These are phyloP conservation scores for Dolichopus griseipennis DNA, from an alignment of 2,888 invertebrate genomes.

Conservation along the genomic window DNA sequence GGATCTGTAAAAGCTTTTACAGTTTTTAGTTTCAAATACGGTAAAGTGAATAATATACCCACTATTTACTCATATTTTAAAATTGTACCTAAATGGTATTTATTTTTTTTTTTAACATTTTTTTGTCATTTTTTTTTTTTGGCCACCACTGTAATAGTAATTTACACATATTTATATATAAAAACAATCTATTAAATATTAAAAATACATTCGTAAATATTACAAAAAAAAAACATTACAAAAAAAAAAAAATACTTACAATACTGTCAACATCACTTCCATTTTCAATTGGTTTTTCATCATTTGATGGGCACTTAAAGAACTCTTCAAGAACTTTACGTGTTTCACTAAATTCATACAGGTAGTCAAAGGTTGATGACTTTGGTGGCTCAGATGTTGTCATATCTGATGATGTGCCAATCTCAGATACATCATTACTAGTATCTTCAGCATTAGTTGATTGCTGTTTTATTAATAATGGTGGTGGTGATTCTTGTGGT, in stretches of 20 bases:
- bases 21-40: too few species aligned
- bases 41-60: too few species aligned
- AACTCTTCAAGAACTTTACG: conserved; percentile 85
- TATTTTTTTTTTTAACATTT: too few species aligned
- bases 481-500: conserved; percentile 35
- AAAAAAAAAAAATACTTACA: conserved; percentile 29
- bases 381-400: conserved; percentile 40
- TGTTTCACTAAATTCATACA: conserved; percentile 86
- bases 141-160: not conserved
- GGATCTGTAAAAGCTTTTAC: too few species aligned
- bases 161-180: too few species aligned
- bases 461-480: conserved; percentile 23
- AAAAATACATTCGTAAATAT: not conserved
- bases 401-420: conserved; percentile 42
- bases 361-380: conserved; percentile 70
- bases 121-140: too few species aligned
- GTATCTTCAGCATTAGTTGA: conserved; percentile 42
- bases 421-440: conserved; percentile 44
- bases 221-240: too few species aligned
- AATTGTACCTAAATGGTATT: too few species aligned
- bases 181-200: too few species aligned
- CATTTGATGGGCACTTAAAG: conserved; percentile 68
- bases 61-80: too few species aligned
- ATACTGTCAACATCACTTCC: conserved; percentile 43
- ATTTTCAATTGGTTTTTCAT: conserved; percentile 49